Evolutionary conservation across 2,113 vertebrate genomes (phyloP).

Genomic region (Polypterus senegalus): DNA sequence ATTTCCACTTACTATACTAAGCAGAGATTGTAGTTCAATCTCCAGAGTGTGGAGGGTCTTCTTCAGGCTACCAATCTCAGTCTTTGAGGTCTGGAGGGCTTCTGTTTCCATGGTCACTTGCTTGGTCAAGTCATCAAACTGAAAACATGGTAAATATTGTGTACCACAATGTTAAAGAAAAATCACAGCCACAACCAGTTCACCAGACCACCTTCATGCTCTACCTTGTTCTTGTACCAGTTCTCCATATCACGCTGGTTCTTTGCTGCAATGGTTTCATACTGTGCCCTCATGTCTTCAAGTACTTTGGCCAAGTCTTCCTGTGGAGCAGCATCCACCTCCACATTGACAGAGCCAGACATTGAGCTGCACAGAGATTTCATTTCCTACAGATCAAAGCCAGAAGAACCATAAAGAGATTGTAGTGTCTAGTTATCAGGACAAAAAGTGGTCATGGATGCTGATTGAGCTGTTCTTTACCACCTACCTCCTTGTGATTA

Average conservation of each 20-base stretch:
- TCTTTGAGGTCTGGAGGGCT: conserved; percentile 48
- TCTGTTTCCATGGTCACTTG: conserved; percentile 29
- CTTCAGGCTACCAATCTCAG: conserved; percentile 61
- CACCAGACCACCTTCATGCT: too few relatives aligned
- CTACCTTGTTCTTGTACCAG: conserved; percentile 79
- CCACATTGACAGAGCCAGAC: conserved; percentile 48
- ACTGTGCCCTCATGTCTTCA: conserved; percentile 60
- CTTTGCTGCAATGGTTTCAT: conserved; percentile 63
- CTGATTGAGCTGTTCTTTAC: not conserved
- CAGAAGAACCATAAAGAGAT: not conserved
- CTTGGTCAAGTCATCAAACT: conserved; percentile 66
- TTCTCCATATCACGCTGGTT: conserved; percentile 66
- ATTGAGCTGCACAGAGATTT: conserved; percentile 27
- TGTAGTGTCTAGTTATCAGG: not conserved
- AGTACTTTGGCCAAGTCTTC: conserved; percentile 46
- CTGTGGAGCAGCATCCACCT: conserved; percentile 52
- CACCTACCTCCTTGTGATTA: conserved; percentile 63
- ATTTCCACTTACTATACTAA: conserved; percentile 48
- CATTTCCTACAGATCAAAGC: conserved; percentile 36
- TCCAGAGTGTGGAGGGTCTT: conserved; percentile 68
- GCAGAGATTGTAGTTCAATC: conserved; percentile 76
- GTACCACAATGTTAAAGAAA: not conserved
- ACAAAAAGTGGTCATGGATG: not conserved
- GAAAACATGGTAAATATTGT: not conserved
- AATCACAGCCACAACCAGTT: too few relatives aligned